phyloP scores from a whole-genome alignment of 2,113 vertebrate genomes.

The Chrysemys picta region DNA sequence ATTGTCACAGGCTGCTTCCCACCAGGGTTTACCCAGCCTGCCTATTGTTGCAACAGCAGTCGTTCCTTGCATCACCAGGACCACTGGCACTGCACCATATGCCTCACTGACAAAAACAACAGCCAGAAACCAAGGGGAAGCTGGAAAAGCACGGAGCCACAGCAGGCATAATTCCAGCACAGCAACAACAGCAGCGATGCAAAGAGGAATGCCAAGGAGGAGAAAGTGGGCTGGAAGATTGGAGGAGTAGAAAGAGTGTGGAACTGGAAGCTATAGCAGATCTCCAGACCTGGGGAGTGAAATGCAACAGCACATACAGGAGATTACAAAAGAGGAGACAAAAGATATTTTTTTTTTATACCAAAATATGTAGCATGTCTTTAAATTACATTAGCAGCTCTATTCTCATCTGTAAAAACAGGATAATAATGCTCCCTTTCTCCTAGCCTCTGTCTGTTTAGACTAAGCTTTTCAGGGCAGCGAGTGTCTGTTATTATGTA shows the following conservation, averaged over 20 bases:
- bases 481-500: not conserved
- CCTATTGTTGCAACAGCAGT: not conserved
- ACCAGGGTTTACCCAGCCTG: not conserved
- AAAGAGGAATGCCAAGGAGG: accelerated
- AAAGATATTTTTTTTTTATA: not conserved
- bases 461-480: accelerated
- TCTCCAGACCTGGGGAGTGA: accelerated
- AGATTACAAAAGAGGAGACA: not conserved
- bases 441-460: not conserved
- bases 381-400: not conserved
- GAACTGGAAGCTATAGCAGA: accelerated
- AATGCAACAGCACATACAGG: not conserved
- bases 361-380: not conserved
- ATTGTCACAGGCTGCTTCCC: constrained; percentile 6
- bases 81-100: not conserved
- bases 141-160: not conserved
- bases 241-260: accelerated
- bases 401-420: accelerated
- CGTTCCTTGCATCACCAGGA: not conserved
- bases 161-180: not conserved
- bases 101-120: not conserved
- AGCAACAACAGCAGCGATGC: accelerated
- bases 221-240: not conserved
- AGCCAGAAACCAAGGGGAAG: not conserved
- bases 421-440: not conserved